Evolutionary conservation across 2,113 vertebrate genomes (phyloP).

Genomic region (Sterrhoptilus dennistouni): DNA sequence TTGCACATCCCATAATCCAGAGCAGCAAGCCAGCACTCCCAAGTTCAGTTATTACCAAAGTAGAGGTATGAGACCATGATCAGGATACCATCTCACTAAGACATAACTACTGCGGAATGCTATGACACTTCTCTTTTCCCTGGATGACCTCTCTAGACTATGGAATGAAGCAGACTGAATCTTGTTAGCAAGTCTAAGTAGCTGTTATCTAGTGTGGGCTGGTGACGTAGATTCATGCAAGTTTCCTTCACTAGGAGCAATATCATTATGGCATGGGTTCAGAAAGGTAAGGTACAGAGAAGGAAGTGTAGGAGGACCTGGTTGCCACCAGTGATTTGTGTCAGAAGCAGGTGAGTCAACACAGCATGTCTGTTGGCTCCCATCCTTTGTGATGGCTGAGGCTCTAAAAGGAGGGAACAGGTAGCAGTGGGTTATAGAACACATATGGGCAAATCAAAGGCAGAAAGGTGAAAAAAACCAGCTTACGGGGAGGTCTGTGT

Average conservation of each 20-base stretch:
- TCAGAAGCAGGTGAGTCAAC: not conserved
- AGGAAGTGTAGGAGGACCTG: not conserved
- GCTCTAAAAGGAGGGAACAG: not conserved
- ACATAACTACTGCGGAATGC: not conserved
- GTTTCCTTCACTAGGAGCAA: not conserved
- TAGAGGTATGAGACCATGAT: not conserved
- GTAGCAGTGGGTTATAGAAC: not conserved
- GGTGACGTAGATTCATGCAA: not conserved
- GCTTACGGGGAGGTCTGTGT: not conserved
- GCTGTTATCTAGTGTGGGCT: not conserved
- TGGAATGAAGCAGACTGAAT: not conserved
- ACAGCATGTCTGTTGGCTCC: not conserved
- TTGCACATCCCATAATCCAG: not conserved
- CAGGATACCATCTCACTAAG: not conserved
- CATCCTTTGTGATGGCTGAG: not conserved
- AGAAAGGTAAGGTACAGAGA: not conserved
- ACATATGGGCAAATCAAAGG: not conserved
- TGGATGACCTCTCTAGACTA: not conserved
- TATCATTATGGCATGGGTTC: not conserved
- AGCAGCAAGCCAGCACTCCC: not conserved
- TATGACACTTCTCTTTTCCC: not conserved
- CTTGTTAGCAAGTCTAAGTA: not conserved
- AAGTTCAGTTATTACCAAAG: not conserved
- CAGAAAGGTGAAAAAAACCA: not conserved
- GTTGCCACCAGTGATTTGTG: not conserved